These are phyloP conservation scores for Hemiscyllium ocellatum DNA, from an alignment of 2,113 vertebrate species.

Conservation along the genomic window DNA sequence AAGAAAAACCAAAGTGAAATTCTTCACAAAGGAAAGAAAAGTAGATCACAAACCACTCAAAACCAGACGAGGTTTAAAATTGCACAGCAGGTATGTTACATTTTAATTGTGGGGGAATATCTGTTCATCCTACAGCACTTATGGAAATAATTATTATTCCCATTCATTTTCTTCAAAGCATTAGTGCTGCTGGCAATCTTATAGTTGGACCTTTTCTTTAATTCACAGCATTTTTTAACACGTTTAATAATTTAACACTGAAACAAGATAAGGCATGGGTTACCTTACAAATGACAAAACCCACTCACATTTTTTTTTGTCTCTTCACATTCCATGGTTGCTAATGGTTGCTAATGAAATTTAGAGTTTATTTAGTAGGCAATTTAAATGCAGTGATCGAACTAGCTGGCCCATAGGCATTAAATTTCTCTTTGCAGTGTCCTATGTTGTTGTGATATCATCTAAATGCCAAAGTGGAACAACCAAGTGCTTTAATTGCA, in stretches of 20 bases:
- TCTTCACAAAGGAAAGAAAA: neutral
- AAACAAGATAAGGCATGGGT: neutral
- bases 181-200: neutral
- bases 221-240: neutral
- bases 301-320: neutral
- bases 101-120: neutral
- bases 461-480: neutral
- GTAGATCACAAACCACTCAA: neutral
- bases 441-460: neutral
- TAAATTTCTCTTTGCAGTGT: neutral
- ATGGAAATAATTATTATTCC: neutral
- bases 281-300: neutral
- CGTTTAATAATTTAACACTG: neutral
- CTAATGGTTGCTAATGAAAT: neutral
- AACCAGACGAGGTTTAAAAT: neutral
- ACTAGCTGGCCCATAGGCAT: neutral
- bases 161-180: neutral
- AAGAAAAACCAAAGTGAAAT: neutral
- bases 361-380: neutral
- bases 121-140: neutral
- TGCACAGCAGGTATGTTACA: no score
- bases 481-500: neutral
- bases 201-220: neutral
- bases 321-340: neutral
- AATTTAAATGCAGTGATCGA: slow-evolving; percentile 1